phyloP scores from a whole-genome alignment of 2,113 vertebrate genomes.

The Corythornis vintsioides region DNA sequence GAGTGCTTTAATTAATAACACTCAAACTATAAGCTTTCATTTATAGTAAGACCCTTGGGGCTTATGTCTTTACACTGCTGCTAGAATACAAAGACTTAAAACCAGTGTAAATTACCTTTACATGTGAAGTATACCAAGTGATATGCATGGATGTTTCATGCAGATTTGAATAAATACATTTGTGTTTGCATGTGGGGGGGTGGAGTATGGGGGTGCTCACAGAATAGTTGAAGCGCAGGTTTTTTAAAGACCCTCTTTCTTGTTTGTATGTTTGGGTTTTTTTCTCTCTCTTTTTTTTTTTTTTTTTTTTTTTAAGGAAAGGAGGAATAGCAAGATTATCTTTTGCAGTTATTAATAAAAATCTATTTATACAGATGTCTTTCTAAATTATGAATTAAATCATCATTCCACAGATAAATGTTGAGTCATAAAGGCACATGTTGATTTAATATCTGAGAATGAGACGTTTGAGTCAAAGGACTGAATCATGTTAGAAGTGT shows the following conservation, averaged over 20 bases:
- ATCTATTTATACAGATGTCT: conserved; percentile 60
- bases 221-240: neutral
- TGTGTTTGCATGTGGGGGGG: neutral
- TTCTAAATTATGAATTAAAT: conserved; percentile 71
- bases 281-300: neutral
- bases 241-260: neutral
- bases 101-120: neutral
- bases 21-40: conserved; percentile 29
- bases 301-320: neutral
- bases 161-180: neutral
- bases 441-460: conserved; percentile 73
- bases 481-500: conserved; percentile 60
- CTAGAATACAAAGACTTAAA: neutral
- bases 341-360: conserved; percentile 56
- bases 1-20: conserved; percentile 58
- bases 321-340: neutral
- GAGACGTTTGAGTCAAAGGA: conserved; percentile 66
- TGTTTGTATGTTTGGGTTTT: neutral
- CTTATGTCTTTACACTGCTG: neutral
- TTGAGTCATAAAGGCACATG: conserved; percentile 66
- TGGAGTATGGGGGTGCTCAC: rapidly evolving
- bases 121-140: neutral
- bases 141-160: neutral
- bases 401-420: conserved; percentile 63
- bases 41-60: neutral